phyloP scores from a whole-genome alignment of 1,140 invertebrate species.

The Neomicropteryx cornuta region DNA sequence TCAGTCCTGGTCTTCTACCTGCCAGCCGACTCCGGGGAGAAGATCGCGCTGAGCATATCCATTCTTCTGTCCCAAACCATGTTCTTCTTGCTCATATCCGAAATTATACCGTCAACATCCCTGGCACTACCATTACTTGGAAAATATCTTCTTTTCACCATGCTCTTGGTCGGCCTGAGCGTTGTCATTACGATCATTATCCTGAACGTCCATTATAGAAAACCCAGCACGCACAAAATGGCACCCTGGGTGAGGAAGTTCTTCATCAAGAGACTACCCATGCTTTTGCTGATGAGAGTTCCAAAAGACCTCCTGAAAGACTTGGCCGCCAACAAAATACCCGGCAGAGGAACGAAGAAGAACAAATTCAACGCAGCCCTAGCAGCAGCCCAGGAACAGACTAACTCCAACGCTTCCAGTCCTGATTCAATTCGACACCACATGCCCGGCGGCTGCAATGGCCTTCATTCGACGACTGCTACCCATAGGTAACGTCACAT shows the following conservation, averaged over 20 bases:
- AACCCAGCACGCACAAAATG: slow-evolving; percentile 97
- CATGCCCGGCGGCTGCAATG: slow-evolving; percentile 60
- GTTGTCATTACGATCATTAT: slow-evolving; percentile 96
- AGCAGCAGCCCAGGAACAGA: slow-evolving; percentile 49
- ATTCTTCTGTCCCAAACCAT: slow-evolving; percentile 98
- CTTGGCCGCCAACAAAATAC: slow-evolving; percentile 66
- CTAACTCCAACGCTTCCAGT: slow-evolving; percentile 58
- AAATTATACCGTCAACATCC: slow-evolving; percentile 98
- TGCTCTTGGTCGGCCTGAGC: slow-evolving; percentile 93
- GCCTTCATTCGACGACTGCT: slow-evolving; percentile 58
- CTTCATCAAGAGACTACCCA: slow-evolving; percentile 79
- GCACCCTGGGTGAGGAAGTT: slow-evolving; percentile 80
- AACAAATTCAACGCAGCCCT: slow-evolving; percentile 57
- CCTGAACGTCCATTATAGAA: slow-evolving; percentile 97
- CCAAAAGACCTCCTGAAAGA: slow-evolving; percentile 71
- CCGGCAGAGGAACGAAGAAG: slow-evolving; percentile 42
- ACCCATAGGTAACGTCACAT: slow-evolving; percentile 52
- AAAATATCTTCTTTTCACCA: slow-evolving; percentile 97
- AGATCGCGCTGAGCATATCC: slow-evolving; percentile 96
- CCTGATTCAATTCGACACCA: slow-evolving; percentile 59
- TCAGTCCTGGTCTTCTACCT: slow-evolving; percentile 94
- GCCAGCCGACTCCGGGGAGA: slow-evolving; percentile 97
- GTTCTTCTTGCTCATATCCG: slow-evolving; percentile 96
- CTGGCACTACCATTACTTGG: slow-evolving; percentile 91
- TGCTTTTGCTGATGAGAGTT: slow-evolving; percentile 73